These are phyloP conservation scores for Stigmatopora argus DNA, from an alignment of 2,113 vertebrate genomes.

Conservation along the genomic window DNA sequence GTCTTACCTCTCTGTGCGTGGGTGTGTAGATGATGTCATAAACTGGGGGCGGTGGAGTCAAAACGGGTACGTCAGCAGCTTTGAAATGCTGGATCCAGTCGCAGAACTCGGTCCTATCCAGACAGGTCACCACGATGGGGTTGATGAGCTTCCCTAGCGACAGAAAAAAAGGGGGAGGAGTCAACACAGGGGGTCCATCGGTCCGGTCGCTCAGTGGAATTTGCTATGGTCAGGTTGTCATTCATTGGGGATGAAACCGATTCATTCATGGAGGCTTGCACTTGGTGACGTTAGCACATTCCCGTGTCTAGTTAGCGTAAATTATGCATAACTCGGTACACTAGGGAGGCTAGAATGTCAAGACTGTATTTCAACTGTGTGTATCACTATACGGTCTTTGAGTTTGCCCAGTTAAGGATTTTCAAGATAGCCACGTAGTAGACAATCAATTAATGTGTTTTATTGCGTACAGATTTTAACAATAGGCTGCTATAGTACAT, in stretches of 20 bases:
- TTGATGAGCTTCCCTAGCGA: slow-evolving; percentile 74
- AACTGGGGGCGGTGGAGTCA: slow-evolving; percentile 65
- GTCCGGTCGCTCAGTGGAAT: slow-evolving; percentile 55
- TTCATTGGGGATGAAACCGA: slow-evolving; percentile 51
- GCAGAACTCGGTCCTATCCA: slow-evolving; percentile 63
- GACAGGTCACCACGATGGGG: slow-evolving; percentile 73
- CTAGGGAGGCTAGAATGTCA: background rate
- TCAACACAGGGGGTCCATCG: slow-evolving; percentile 60
- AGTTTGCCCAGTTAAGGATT: background rate
- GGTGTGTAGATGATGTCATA: slow-evolving; percentile 77
- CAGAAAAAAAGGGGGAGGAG: slow-evolving; percentile 14
- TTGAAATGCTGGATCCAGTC: slow-evolving; percentile 74
- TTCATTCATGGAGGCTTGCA: slow-evolving; percentile 55
- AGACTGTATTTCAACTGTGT: background rate
- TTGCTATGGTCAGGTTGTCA: slow-evolving; percentile 45
- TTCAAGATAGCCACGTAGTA: background rate
- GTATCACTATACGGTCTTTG: background rate
- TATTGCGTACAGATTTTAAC: background rate
- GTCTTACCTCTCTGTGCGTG: slow-evolving; percentile 64
- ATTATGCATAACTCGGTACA: slow-evolving; percentile 32
- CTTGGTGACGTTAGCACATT: slow-evolving; percentile 44
- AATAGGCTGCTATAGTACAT: background rate
- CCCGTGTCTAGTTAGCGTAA: slow-evolving; percentile 31
- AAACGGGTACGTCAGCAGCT: slow-evolving; percentile 66
- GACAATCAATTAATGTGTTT: background rate